Evolutionary conservation across 2,797 vertebrate species (phyloP).

Genomic region (Xerus rutilus): DNA sequence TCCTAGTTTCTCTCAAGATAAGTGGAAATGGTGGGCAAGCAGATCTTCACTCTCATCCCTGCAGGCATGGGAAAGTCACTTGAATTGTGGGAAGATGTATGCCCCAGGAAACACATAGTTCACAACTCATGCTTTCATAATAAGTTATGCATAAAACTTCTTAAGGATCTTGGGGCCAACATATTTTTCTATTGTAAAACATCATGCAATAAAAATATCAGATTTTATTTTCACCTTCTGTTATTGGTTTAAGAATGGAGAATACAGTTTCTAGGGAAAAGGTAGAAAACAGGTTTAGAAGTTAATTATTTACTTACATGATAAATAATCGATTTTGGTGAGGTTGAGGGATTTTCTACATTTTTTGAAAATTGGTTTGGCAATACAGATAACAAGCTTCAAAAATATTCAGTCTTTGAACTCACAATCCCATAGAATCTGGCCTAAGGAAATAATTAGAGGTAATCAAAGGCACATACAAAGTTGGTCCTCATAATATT

Average conservation of each 20-base stretch:
- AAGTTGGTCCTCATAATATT: not conserved
- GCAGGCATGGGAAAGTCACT: not conserved
- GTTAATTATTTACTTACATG: not conserved
- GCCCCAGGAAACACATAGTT: conserved; percentile 61
- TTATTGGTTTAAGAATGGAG: not conserved
- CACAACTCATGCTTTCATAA: conserved; percentile 66
- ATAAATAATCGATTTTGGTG: not conserved
- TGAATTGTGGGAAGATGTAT: conserved; percentile 59
- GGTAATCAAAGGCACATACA: not conserved
- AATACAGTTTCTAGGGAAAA: not conserved
- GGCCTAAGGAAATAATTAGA: conserved; percentile 38
- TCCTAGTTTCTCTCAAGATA: not conserved
- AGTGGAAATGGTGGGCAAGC: not conserved
- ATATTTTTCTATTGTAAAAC: not conserved
- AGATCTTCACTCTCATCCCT: not conserved
- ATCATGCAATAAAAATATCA: not conserved
- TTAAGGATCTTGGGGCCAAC: conserved; percentile 44
- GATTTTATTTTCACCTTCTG: not conserved
- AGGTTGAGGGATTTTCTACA: not conserved
- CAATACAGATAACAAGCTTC: not conserved
- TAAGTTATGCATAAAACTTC: conserved; percentile 75
- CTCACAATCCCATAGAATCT: not conserved
- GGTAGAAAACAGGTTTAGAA: not conserved
- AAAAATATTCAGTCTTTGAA: not conserved
- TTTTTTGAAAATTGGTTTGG: not conserved